These are phyloP conservation scores for Ophthalmolycus amberensis DNA, from an alignment of 2,113 vertebrate genomes.

Conservation along the genomic window DNA sequence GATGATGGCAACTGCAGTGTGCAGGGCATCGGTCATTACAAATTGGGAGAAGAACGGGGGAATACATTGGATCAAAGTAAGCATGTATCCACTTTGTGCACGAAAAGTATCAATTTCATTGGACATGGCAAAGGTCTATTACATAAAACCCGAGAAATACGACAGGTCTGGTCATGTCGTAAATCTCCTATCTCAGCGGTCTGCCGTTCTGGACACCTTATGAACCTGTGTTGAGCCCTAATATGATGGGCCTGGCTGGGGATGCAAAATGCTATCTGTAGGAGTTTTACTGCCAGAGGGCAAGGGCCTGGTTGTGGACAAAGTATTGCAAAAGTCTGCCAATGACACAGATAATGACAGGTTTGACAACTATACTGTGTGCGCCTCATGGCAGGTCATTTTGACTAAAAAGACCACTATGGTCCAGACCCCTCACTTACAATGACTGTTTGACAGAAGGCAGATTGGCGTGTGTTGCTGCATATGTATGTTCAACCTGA, in stretches of 20 bases:
- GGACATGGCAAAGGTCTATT: conserved; percentile 17
- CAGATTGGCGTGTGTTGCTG: background rate
- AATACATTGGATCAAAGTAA: conserved; percentile 1
- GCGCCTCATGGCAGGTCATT: background rate
- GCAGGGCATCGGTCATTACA: conserved; percentile 1
- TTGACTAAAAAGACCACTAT: conserved; percentile 18
- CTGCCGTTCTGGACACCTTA: conserved; percentile 18
- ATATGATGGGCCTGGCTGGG: conserved; percentile 40
- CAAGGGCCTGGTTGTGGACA: conserved; percentile 39
- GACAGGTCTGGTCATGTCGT: conserved; percentile 3
- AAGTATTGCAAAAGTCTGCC: conserved; percentile 43
- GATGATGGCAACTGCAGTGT: background rate
- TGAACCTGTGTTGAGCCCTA: conserved; percentile 40
- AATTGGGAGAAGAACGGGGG: background rate
- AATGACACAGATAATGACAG: conserved; percentile 48
- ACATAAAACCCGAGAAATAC: conserved; percentile 33
- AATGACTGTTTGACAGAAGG: conserved; percentile 8
- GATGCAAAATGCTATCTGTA: conserved; percentile 48
- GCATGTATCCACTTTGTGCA: conserved; percentile 18
- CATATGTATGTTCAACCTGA: background rate
- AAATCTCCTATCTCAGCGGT: conserved; percentile 32
- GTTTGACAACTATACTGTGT: background rate
- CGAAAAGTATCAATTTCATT: conserved; percentile 20
- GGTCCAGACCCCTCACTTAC: background rate
- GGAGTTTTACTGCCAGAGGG: conserved; percentile 49